Conservation (phyloP, 2,113 vertebrate genomes). For the Larimichthys polyactis region DNA sequence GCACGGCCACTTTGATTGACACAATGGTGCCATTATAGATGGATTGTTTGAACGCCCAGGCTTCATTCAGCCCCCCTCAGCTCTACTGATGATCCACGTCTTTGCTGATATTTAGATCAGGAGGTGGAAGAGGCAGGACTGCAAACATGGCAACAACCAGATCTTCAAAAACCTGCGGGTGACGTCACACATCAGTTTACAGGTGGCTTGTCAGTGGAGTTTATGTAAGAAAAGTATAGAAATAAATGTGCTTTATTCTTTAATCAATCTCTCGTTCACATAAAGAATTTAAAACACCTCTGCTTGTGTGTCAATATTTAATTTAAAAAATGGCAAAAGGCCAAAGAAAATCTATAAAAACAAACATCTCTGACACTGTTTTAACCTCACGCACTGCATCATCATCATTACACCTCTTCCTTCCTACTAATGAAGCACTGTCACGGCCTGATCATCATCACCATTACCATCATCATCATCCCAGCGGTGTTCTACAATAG, state of each 20-base stretch:
- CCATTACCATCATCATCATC: slow-evolving; percentile 23
- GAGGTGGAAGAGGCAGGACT: too few species aligned
- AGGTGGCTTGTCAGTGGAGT: background rate
- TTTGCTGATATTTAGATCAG: too few species aligned
- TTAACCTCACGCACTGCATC: background rate
- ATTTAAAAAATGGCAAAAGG: background rate
- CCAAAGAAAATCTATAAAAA: background rate
- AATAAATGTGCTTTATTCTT: background rate
- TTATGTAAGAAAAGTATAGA: background rate
- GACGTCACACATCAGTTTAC: too few species aligned
- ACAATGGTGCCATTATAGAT: too few species aligned
- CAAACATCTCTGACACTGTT: background rate
- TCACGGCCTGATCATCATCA: slow-evolving; percentile 22
- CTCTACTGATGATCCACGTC: too few species aligned
- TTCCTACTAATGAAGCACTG: slow-evolving; percentile 22
- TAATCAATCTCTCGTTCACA: too few species aligned
- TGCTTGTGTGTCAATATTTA: background rate
- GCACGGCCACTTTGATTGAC: too few species aligned
- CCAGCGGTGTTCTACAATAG: background rate
- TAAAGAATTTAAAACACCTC: background rate
- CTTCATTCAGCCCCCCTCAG: too few species aligned
- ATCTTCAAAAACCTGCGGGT: too few species aligned
- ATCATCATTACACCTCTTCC: slow-evolving; percentile 26
- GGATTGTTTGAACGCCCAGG: too few species aligned
- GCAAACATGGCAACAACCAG: too few species aligned